Percentiles rank a stretch among this genome's conserved stretches.
phyloP scores from a whole-genome alignment of 2,113 vertebrate genomes.

The Acinonyx jubatus region DNA sequence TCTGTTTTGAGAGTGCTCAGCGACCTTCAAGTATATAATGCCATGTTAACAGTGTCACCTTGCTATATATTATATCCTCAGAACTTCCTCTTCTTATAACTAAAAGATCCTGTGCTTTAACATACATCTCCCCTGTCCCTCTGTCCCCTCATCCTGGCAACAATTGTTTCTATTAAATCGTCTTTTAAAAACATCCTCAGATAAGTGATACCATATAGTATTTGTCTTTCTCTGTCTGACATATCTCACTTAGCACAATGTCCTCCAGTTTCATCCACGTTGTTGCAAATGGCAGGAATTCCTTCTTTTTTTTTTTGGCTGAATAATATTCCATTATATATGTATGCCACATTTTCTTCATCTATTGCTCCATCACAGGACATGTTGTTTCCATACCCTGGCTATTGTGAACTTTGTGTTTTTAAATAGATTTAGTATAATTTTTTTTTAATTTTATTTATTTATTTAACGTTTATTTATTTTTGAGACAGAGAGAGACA shows the following conservation, averaged over 20 bases:
- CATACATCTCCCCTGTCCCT: neutral
- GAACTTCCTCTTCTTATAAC: neutral
- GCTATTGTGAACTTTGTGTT: neutral
- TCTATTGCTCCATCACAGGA: neutral
- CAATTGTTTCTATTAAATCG: neutral
- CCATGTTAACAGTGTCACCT: neutral
- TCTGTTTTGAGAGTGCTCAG: neutral
- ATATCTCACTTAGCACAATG: neutral
- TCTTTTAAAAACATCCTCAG: neutral
- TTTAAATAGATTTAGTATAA: conserved; percentile 45
- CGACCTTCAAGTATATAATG: neutral
- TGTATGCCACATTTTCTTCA: neutral
- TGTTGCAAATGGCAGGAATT: neutral
- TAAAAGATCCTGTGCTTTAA: neutral
- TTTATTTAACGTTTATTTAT: no score
- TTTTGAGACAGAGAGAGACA: no score
- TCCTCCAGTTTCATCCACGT: neutral
- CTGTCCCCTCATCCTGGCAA: neutral
- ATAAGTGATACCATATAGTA: neutral
- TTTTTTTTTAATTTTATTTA: neutral
- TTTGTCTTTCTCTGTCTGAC: neutral
- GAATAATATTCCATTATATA: neutral
- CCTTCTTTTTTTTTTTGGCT: neutral
- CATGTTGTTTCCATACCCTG: neutral
- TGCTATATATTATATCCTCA: neutral